Conservation (phyloP, 1,140 invertebrate genomes). For the Zophobas atratus region DNA sequence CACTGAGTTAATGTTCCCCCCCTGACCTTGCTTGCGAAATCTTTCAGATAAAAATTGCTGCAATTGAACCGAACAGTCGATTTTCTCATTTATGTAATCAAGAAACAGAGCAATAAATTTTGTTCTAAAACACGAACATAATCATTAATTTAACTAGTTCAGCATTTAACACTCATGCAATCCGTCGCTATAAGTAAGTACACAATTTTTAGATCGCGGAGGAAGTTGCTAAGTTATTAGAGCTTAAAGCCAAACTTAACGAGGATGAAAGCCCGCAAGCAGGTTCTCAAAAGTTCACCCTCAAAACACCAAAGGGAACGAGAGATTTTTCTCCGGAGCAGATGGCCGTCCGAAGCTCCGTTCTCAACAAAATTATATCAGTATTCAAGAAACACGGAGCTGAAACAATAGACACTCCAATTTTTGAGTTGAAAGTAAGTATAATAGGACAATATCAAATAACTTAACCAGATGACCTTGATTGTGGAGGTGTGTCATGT, state of each 20-base stretch:
- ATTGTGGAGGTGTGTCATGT: conserved; percentile 20
- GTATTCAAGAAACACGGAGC: conserved; percentile 99
- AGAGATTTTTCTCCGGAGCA: conserved; percentile 95
- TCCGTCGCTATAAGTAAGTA: background rate
- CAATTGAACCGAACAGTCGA: background rate
- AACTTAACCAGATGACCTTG: conserved; percentile 20
- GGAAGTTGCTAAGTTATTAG: conserved; percentile 86
- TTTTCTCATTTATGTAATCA: conserved; percentile 2
- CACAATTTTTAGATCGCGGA: conserved; percentile 76
- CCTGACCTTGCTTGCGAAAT: conserved; percentile 9
- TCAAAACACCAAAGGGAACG: conserved; percentile 97
- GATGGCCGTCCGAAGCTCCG: conserved; percentile 93
- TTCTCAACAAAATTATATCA: conserved; percentile 89
- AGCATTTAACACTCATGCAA: conserved; percentile 6
- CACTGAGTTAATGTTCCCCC: background rate
- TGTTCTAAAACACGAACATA: background rate
- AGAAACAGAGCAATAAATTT: conserved; percentile 5
- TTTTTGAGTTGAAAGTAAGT: conserved; percentile 96
- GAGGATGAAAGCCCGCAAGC: conserved; percentile 70
- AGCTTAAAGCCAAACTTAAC: conserved; percentile 82
- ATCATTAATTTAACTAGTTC: conserved; percentile 8
- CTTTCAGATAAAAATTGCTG: conserved; percentile 15
- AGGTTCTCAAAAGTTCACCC: conserved; percentile 81
- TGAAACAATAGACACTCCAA: conserved; percentile 98
- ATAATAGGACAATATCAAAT: background rate